Evolutionary conservation across 2,113 vertebrate species (phyloP).

Genomic region (Galemys pyrenaicus): DNA sequence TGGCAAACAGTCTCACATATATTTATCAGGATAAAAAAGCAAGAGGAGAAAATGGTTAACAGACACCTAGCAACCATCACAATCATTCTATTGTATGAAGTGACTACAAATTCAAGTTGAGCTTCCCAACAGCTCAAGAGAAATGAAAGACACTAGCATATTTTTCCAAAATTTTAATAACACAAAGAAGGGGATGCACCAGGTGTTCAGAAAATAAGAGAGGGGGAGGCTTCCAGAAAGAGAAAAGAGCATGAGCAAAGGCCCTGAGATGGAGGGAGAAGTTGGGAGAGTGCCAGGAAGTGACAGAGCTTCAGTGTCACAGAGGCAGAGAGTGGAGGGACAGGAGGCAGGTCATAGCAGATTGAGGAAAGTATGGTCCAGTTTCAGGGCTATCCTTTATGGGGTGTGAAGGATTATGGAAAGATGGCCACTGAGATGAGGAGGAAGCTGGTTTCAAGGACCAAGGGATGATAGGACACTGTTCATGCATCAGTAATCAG

Average conservation of each 20-base stretch:
- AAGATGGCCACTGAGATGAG: no score
- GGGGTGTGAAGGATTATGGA: no score
- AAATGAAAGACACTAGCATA: background rate
- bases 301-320: background rate
- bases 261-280: background rate
- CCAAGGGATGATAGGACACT: background rate
- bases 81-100: background rate
- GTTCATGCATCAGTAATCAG: background rate
- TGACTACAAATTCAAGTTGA: background rate
- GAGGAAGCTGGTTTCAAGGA: background rate
- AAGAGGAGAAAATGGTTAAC: background rate
- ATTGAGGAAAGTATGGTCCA: rapidly evolving
- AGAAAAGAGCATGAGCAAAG: background rate
- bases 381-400: background rate
- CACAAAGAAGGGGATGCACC: background rate
- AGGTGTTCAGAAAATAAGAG: background rate
- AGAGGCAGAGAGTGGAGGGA: background rate
- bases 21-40: background rate
- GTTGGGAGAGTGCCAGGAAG: no score
- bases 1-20: background rate
- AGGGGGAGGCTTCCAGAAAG: background rate
- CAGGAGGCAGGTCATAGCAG: background rate
- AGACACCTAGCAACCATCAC: background rate
- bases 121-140: background rate
- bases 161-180: background rate